Conservation (phyloP, 2,113 vertebrate species). For the Narcine bancroftii region DNA sequence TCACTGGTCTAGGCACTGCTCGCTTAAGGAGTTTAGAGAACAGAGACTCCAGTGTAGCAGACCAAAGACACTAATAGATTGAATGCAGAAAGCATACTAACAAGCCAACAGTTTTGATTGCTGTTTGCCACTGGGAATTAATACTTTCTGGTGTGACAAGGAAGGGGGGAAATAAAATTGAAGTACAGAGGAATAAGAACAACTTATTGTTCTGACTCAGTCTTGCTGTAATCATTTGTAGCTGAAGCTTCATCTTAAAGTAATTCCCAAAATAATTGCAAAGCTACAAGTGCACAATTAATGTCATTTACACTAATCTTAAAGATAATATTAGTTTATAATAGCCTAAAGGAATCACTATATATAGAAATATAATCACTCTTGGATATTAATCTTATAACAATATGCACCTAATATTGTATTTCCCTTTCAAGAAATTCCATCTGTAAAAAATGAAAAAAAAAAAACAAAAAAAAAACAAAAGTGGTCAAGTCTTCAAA, state of each 20-base stretch:
- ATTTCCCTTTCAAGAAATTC: neutral
- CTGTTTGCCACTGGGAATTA: neutral
- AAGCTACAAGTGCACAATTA: neutral
- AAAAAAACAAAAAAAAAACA: neutral
- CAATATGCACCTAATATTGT: neutral
- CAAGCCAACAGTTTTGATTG: neutral
- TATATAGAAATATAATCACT: neutral
- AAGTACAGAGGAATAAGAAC: neutral
- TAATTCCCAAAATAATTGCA: conserved; percentile 1
- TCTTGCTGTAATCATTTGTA: neutral
- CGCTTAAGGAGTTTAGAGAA: neutral
- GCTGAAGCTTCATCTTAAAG: neutral
- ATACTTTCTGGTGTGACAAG: neutral
- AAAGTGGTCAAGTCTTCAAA: neutral
- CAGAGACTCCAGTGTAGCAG: neutral
- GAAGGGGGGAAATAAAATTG: neutral
- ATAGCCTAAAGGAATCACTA: neutral
- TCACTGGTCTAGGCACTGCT: neutral
- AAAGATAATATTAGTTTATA: neutral
- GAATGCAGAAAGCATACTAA: neutral
- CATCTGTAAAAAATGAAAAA: neutral
- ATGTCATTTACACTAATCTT: neutral
- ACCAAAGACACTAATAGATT: neutral
- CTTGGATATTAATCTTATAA: neutral
- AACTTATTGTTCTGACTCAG: neutral